phyloP scores from a whole-genome alignment of 2,888 invertebrate genomes.

The Cremastobaeus sp. region DNA sequence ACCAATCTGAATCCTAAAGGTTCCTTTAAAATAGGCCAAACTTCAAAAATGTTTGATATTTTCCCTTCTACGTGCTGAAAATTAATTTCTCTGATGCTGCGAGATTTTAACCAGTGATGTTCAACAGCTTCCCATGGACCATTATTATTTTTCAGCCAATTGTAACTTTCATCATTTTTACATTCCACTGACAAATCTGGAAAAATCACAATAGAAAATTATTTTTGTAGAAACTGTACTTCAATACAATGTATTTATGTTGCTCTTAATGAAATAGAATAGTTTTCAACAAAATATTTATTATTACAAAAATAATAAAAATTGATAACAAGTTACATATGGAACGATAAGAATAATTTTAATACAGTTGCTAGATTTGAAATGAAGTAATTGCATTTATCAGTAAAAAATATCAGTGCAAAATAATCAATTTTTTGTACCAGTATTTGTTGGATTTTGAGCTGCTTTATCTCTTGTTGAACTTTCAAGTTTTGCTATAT shows the following conservation, averaged over 20 bases:
- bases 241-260: no score
- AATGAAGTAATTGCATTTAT: no score
- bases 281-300: no score
- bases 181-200: not conserved
- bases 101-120: not conserved
- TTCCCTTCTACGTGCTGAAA: not conserved
- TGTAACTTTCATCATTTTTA: not conserved
- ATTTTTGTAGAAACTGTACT: no score
- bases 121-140: not conserved
- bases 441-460: not conserved
- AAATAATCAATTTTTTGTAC: not conserved
- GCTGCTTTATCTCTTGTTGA: not conserved
- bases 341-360: no score
- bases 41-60: not conserved
- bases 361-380: no score
- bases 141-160: conserved; percentile 26
- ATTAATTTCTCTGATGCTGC: not conserved
- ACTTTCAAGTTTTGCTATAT: conserved; percentile 2
- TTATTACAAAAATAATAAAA: no score
- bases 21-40: conserved; percentile 5
- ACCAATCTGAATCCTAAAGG: not conserved
- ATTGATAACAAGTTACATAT: no score
- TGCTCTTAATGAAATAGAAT: no score
- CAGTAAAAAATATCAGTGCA: not conserved
- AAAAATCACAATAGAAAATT: not conserved